phyloP scores from a whole-genome alignment of 2,797 vertebrate genomes.

The Sparidentex hasta region DNA sequence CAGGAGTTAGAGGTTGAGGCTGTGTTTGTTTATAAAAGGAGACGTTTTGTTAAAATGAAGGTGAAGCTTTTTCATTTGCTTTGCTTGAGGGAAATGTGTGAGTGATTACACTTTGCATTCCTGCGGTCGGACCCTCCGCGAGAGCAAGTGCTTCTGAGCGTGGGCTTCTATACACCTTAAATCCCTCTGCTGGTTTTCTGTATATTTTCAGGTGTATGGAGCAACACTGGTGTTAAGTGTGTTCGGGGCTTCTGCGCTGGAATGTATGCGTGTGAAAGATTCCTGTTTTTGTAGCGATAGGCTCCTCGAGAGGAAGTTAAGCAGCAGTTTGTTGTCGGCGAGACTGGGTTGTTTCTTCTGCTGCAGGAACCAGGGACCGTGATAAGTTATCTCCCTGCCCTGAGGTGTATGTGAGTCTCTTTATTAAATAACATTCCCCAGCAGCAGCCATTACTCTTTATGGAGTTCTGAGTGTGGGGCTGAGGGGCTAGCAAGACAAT shows the following conservation, averaged over 20 bases:
- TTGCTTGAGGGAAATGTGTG: constrained; percentile 65
- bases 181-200: constrained; percentile 26
- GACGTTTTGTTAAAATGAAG: constrained; percentile 71
- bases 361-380: constrained; percentile 23
- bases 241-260: constrained; percentile 15
- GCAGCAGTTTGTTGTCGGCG: constrained; percentile 61
- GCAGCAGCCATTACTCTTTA: constrained; percentile 55
- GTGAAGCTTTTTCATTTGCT: constrained; percentile 58
- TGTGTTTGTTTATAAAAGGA: constrained; percentile 71
- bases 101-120: constrained; percentile 76
- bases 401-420: constrained; percentile 26
- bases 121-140: constrained; percentile 68
- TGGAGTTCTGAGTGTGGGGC: constrained; percentile 38
- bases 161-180: constrained; percentile 10
- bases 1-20: constrained; percentile 16
- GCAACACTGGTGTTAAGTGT: constrained; percentile 30
- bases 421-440: constrained; percentile 59
- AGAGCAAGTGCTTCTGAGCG: constrained; percentile 60
- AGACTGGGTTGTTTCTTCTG: constrained; percentile 50
- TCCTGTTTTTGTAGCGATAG: constrained; percentile 20
- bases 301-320: constrained; percentile 27
- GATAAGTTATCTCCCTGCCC: constrained; percentile 42
- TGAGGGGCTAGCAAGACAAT: constrained; percentile 45
- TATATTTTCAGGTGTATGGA: constrained; percentile 54
- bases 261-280: constrained; percentile 26